Evolutionary conservation across 2,113 vertebrate genomes (phyloP), one percentile per base, ranked within the genome.

Genomic region (Cyanoderma ruficeps): DNA sequence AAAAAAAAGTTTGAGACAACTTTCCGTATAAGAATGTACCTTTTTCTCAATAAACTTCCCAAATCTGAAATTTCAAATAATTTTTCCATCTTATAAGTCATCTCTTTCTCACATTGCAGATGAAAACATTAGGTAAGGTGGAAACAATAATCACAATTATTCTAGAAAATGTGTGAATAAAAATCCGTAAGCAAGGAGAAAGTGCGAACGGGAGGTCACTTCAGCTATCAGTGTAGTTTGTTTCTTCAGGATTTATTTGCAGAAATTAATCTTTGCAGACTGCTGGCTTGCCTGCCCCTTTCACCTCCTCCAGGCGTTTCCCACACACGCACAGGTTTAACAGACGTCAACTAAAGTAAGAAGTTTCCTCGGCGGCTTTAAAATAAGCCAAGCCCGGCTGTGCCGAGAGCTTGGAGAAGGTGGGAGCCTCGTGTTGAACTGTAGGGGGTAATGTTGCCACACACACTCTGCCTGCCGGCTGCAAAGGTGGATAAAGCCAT

Each of bases 371-470:
- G 0, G 37, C 61, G 28, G 25, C 17, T 90, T 90, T 74, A 61
- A 75, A 30, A 44, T 19, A 31, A 87, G 35, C 15, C 80, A 52
- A 77, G 13, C 7, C 10, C 6, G 1, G 61, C 59, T 2, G 5
- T 69, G 68, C 33, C 0, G 1, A 33, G 77, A 50, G 41, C n/a
- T n/a, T 4, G 12, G 33, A n/a, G 53, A 55, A 77, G 47, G 79
- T 81, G 90, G 76, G 91, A 96, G 4, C 24, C 64, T 67, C 3
- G 21, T 13, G 77, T 39, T 91, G 96, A 42, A 94, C 96, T 97
- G 96, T 96, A 97, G 97, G 96, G 96, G 97, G 97, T 90, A 96
- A 94, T 97, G 92, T 97, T 97, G 96, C 90, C 50, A 89, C 96
- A 83, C 89, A 87, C 1, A 75, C 61, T 78, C 95, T 55, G 87